Conservation (phyloP, 2,113 vertebrate genomes). For the Pelvicachromis taeniatus region DNA sequence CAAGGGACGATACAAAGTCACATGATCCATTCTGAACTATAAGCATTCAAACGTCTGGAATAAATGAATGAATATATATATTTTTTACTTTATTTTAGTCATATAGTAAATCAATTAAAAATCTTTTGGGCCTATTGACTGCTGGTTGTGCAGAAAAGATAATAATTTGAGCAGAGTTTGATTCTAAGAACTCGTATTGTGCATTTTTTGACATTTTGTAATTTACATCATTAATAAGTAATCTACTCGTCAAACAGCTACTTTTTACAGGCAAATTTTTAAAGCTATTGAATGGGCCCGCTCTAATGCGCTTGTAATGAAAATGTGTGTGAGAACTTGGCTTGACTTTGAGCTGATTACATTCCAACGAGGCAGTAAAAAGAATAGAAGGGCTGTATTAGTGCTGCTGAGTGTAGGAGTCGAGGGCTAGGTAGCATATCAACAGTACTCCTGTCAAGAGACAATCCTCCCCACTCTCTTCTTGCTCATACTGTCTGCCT, state of each 20-base stretch:
- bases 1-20: neutral
- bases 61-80: neutral
- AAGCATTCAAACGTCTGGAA: neutral
- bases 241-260: neutral
- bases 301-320: neutral
- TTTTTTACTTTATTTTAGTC: neutral
- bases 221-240: neutral
- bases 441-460: conserved; percentile 60
- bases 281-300: neutral
- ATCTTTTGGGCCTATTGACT: neutral
- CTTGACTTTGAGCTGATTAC: conserved; percentile 39
- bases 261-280: neutral
- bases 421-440: conserved; percentile 46
- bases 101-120: neutral
- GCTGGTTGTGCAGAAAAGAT: neutral
- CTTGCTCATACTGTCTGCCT: neutral
- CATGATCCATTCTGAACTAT: neutral
- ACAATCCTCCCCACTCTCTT: conserved; percentile 33
- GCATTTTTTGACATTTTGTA: neutral
- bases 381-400: conserved; percentile 28
- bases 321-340: conserved; percentile 22
- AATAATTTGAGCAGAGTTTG: neutral
- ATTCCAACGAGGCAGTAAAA: conserved; percentile 27
- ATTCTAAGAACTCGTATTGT: neutral
- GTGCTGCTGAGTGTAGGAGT: conserved; percentile 47